Conservation (phyloP, 2,797 vertebrate species). For the Argentina silus region DNA sequence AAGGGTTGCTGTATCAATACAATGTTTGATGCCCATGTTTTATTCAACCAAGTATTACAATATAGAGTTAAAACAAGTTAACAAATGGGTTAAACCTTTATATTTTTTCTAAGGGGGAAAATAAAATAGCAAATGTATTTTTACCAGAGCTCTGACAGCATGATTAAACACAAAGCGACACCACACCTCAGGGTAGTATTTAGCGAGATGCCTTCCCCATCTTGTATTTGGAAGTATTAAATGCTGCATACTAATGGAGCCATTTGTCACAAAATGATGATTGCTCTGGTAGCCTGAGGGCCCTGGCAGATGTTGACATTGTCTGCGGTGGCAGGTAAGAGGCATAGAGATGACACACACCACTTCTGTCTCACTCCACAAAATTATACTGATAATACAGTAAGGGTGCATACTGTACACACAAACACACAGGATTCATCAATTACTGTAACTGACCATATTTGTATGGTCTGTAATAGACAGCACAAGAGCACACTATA, state of each 20-base stretch:
- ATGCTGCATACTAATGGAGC: constrained; percentile 43
- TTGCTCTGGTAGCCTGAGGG: constrained; percentile 30
- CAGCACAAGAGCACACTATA: too few relatives aligned
- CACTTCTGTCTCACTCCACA: not conserved
- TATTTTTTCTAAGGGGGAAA: constrained; percentile 16
- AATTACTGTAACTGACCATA: too few relatives aligned
- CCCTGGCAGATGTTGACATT: constrained; percentile 33
- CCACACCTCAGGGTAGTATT: constrained; percentile 39
- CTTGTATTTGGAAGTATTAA: constrained; percentile 43
- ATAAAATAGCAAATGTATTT: constrained; percentile 18
- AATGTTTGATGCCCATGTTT: not conserved
- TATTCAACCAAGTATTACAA: not conserved
- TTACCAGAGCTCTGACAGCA: constrained; percentile 31
- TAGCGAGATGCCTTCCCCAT: constrained; percentile 35
- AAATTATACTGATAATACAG: not conserved
- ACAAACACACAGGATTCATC: not conserved
- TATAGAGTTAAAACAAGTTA: not conserved
- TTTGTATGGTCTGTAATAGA: too few relatives aligned
- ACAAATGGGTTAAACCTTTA: not conserved
- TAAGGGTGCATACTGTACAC: not conserved
- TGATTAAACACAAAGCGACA: constrained; percentile 44
- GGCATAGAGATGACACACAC: constrained; percentile 9
- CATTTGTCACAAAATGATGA: constrained; percentile 45
- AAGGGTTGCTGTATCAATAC: not conserved
- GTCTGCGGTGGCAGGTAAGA: constrained; percentile 7